A percentile compares a stretch with the other conserved stretches of the same genome.
phyloP scores from a whole-genome alignment of 2,888 invertebrate species.

The Iselma pallidipennis region DNA sequence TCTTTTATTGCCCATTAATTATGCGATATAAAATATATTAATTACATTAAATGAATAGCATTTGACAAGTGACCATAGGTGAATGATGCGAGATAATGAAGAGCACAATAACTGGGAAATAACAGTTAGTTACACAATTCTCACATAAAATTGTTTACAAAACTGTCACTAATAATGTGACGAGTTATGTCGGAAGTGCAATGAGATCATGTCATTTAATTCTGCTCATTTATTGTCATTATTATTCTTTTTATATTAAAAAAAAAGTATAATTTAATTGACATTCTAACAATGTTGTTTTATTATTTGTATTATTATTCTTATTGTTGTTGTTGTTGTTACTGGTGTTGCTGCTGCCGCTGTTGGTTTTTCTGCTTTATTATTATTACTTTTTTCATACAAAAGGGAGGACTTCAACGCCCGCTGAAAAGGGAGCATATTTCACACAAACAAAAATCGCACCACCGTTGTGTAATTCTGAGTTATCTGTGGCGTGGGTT shows the following conservation, averaged over 20 bases:
- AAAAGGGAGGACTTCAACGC: neutral
- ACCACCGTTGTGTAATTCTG: slow-evolving; percentile 28
- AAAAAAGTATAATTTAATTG: too few species aligned
- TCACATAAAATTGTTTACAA: slow-evolving; percentile 24
- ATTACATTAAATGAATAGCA: slow-evolving; percentile 24
- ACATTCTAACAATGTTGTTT: too few species aligned
- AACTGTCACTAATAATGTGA: slow-evolving; percentile 17
- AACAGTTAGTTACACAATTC: slow-evolving; percentile 26
- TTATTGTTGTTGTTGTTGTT: neutral
- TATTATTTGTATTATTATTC: neutral
- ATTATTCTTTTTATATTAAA: neutral
- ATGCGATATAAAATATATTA: slow-evolving; percentile 16
- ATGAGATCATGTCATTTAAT: slow-evolving; percentile 10
- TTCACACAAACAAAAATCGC: slow-evolving; percentile 26
- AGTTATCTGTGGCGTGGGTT: slow-evolving; percentile 30
- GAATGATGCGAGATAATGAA: slow-evolving; percentile 22
- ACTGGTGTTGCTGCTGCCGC: too few species aligned
- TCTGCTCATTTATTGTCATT: neutral
- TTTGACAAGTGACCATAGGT: slow-evolving; percentile 22
- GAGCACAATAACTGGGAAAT: slow-evolving; percentile 23
- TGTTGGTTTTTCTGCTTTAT: neutral
- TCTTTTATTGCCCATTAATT: neutral
- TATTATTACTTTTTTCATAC: neutral
- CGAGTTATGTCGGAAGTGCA: slow-evolving; percentile 14
- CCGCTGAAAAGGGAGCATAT: slow-evolving; percentile 18